Base-by-base conservation (phyloP, 1,140 invertebrate species). In the Diplogasteroides magnus region DNA sequence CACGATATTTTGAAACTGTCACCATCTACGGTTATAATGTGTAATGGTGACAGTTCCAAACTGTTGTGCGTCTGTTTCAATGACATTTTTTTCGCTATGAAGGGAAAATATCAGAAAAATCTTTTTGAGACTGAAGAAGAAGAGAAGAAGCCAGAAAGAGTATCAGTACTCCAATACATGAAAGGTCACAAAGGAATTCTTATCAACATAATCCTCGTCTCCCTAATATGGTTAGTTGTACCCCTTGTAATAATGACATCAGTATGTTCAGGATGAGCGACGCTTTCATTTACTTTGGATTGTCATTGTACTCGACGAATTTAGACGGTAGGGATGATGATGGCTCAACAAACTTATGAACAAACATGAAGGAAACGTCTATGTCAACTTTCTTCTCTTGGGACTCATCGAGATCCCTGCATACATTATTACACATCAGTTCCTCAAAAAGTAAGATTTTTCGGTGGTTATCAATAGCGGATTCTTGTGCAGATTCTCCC, bases 201-300 rank as follows among this genome's bases (percentile, higher is more conserved):
- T 3, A 56, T 70, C 15, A 64, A 67, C 27, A 64, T 68, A 1
- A 48, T 69, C 27, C 61, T 73, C 27, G 56, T 73, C 29, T 56
- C 71, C 2, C 65, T 56, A 32, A 48, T 73, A 25, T 73, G 71
- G 71, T 64, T 61, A 56, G 27, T 60, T 61, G 58, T 61, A 31
- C 27, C 11, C 56, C 37, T 14, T n/a, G 1, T n/a, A 60, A 25
- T 64, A 11, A 11, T 64, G 28, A 64, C 13, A 0, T 57, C 23
- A 23, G 6, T 61, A 26, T 85, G 32, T 76, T 23, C 61, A 84
- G 83, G 83, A 78, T 78, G 27, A 69, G 69, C 3, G 81, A 81
- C 70, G 81, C 77, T 61, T 69, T 85, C 60, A 82, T 84, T 3
- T 85, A 85, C 69, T 85, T 84, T 68, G 84, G 84, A 23, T 69